Conservation (phyloP, 2,797 vertebrate genomes). For the Salmo trutta region DNA sequence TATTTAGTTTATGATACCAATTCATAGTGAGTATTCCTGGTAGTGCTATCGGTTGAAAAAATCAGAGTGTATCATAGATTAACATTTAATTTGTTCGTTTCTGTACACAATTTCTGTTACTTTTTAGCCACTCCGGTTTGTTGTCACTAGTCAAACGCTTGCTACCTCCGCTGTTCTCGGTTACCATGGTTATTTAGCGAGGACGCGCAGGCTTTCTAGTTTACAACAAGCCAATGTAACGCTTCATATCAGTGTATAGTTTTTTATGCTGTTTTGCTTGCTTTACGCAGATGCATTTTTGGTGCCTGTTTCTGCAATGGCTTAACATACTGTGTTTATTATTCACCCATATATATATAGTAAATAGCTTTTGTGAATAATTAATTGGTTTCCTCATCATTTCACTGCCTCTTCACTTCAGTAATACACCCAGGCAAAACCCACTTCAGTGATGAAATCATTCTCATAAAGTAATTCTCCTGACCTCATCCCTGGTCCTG, state of each 20-base stretch:
- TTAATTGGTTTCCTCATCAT: too few species aligned
- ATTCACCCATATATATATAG: too few species aligned
- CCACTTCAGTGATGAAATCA: not conserved
- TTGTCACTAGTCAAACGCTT: constrained; percentile 40
- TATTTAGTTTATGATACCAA: not conserved
- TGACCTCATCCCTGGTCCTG: not conserved
- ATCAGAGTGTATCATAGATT: too few species aligned
- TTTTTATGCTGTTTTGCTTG: too few species aligned
- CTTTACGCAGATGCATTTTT: not conserved
- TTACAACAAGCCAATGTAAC: not conserved
- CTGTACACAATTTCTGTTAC: not conserved
- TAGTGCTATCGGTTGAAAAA: not conserved
- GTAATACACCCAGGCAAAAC: too few species aligned
- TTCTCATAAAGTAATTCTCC: not conserved
- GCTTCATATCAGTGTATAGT: not conserved
- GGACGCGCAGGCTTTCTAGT: constrained; percentile 59
- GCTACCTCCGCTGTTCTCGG: constrained; percentile 46
- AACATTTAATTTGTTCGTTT: not conserved
- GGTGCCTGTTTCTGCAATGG: not conserved
- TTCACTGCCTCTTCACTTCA: too few species aligned
- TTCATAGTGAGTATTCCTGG: not conserved
- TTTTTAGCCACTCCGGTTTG: constrained; percentile 43
- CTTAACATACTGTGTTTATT: too few species aligned
- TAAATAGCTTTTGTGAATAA: too few species aligned
- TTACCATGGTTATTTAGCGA: constrained; percentile 70